Evolutionary conservation across 2,797 vertebrate genomes (phyloP).

Genomic region (Mionectes olivaceus): DNA sequence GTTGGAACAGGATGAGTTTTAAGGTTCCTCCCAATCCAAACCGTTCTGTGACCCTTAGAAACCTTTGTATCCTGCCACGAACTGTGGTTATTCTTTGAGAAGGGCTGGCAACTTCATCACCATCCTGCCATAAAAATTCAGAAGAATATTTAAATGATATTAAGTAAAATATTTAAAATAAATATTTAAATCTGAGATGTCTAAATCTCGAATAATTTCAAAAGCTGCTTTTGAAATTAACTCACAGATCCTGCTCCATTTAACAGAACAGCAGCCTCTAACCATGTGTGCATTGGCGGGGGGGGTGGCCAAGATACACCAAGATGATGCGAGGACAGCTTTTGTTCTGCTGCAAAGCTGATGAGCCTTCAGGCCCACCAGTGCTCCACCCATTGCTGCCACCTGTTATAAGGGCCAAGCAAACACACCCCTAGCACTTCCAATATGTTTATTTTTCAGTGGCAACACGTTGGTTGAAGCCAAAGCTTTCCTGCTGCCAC

Average conservation of each 20-base stretch:
- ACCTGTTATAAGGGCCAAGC: fast-evolving
- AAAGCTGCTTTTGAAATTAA: neutral
- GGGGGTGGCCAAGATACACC: fast-evolving
- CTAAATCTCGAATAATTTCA: neutral
- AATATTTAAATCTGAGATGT: too few relatives aligned
- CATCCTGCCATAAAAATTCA: neutral
- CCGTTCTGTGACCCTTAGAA: neutral
- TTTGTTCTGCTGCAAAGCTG: neutral
- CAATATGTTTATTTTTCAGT: neutral
- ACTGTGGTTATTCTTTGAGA: neutral
- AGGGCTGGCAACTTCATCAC: neutral
- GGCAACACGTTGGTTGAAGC: fast-evolving
- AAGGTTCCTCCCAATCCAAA: neutral
- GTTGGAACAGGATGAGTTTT: neutral
- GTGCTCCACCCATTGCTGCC: neutral
- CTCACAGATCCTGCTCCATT: neutral
- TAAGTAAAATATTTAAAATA: too few relatives aligned
- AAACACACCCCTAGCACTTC: neutral
- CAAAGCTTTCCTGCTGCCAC: neutral
- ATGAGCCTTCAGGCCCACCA: neutral
- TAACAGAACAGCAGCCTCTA: neutral
- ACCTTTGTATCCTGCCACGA: fast-evolving
- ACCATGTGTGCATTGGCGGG: fast-evolving
- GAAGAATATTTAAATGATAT: neutral
- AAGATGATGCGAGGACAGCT: fast-evolving